Evolutionary conservation across 2,888 invertebrate species (phyloP), one percentile per base, ranked within the genome.

Genomic region (Agonopterix arenella): DNA sequence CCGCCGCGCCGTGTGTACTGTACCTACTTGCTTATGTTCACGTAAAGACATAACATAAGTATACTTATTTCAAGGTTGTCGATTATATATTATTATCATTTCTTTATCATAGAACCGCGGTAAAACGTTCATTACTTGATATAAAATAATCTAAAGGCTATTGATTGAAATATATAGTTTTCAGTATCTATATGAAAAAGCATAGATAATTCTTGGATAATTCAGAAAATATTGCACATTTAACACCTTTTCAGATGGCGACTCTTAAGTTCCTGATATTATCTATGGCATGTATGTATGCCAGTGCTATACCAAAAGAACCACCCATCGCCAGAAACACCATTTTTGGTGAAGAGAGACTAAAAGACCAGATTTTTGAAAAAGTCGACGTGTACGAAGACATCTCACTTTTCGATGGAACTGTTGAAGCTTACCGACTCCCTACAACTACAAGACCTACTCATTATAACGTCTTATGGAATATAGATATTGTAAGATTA

Each of bases 381-480:
- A 52, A 78, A 45, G 54, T 76, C 1, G 70, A 74, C 41, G 58
- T 49, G 3, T 60, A 58, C 18, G 53, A 55, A 10, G 58, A 52
- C 8, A 51, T 59, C 5, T 44, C 56, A 2, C 45, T 60, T 0
- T 55, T 56, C 4, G 60, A 64, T 28, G 61, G 53, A 9, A 49
- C 44, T 4, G 40, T 50, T 0, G 68, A 66, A n/a, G 58, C 67
- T 8, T 90, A 80, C 61, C 73, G 91, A 36, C 73, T 92, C 2
- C 90, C 91, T 0, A 80, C 62, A 0, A 81, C 83, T 0, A 84
- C 93, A 0, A 59, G 51, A 11, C 93, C 93, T 0, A 56, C 48
- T 0, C 73, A 76, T 28, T 94, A 93, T 59, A 67, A 81, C 0
- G 64, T 93, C 0, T 56, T 76, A 0, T 77, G 93, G 63, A 62